These are phyloP conservation scores for Sphaerophoria rueppellii DNA, from an alignment of 2,888 invertebrate genomes.

Conservation along the genomic window DNA sequence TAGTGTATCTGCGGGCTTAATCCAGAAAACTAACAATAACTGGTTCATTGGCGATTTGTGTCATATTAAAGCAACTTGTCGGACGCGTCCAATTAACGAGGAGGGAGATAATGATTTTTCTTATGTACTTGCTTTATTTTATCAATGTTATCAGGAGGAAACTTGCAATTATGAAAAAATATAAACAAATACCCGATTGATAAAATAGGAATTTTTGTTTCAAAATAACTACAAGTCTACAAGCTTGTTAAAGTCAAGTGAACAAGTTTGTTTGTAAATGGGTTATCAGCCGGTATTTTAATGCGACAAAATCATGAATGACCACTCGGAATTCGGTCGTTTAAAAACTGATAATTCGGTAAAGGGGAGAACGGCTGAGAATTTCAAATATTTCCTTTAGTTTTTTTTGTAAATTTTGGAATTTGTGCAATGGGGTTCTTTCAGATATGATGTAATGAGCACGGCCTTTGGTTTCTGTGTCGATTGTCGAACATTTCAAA, in stretches of 20 bases:
- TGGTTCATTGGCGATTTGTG: constrained; percentile 39
- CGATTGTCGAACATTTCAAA: too few species aligned
- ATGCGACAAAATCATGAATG: constrained; percentile 3
- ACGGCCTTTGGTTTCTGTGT: too few species aligned
- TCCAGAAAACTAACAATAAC: constrained; percentile 4
- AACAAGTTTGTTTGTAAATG: background rate
- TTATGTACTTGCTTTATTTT: background rate
- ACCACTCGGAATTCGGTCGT: background rate
- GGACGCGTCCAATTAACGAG: constrained; percentile 39
- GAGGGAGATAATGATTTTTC: constrained; percentile 1
- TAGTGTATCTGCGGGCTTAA: constrained; percentile 20
- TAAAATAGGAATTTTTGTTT: background rate
- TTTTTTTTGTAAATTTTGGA: too few species aligned
- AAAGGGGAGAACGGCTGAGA: too few species aligned
- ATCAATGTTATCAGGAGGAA: constrained; percentile 28
- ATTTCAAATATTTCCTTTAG: too few species aligned
- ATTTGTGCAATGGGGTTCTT: too few species aligned
- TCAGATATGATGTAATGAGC: too few species aligned
- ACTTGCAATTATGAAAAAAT: background rate
- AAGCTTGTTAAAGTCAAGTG: background rate
- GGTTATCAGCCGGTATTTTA: background rate
- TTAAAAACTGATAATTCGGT: too few species aligned
- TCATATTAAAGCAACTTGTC: constrained; percentile 35
- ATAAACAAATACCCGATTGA: background rate
- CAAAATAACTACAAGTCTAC: background rate